A percentile compares a stretch with the other conserved stretches of the same genome.
These are phyloP conservation scores for Neoseiulus cucumeris DNA, from an alignment of 1,140 invertebrate genomes.

Conservation along the genomic window DNA sequence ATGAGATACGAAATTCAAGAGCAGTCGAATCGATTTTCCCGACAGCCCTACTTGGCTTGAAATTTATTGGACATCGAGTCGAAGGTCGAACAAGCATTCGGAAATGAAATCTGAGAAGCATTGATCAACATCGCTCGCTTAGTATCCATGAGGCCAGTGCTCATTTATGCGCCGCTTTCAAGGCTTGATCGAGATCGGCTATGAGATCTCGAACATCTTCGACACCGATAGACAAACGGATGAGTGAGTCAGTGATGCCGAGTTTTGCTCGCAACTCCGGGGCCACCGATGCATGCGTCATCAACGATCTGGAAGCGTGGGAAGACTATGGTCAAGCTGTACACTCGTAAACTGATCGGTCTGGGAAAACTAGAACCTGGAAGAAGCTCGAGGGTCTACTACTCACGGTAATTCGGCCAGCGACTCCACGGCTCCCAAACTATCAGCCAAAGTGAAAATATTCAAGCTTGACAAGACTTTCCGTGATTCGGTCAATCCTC, in stretches of 20 bases:
- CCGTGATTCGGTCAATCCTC: constrained; percentile 47
- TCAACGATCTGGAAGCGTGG: constrained; percentile 20
- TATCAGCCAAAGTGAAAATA: constrained; percentile 75
- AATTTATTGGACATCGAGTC: too few relatives aligned
- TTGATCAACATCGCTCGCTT: too few relatives aligned
- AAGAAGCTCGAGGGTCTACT: background rate
- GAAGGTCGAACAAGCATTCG: too few relatives aligned
- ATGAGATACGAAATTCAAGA: too few relatives aligned
- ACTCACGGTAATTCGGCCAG: constrained; percentile 55
- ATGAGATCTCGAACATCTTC: constrained; percentile 71
- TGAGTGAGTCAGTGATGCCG: constrained; percentile 64
- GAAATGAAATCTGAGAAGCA: too few relatives aligned
- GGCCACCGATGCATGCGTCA: constrained; percentile 30
- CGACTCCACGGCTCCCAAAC: constrained; percentile 85
- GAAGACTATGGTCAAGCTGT: background rate
- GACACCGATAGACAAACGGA: constrained; percentile 75
- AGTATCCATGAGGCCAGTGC: too few relatives aligned
- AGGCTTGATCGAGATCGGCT: constrained; percentile 58
- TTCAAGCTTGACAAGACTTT: constrained; percentile 57
- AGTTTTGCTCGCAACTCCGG: constrained; percentile 44
- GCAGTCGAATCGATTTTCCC: too few relatives aligned
- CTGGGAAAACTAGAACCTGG: background rate
- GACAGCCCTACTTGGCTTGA: too few relatives aligned
- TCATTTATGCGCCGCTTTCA: constrained; percentile 23
- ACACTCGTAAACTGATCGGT: background rate